Evolutionary conservation across 2,888 invertebrate genomes (phyloP), one percentile per base, ranked within the genome.

Genomic region (Parasteatoda lunata): DNA sequence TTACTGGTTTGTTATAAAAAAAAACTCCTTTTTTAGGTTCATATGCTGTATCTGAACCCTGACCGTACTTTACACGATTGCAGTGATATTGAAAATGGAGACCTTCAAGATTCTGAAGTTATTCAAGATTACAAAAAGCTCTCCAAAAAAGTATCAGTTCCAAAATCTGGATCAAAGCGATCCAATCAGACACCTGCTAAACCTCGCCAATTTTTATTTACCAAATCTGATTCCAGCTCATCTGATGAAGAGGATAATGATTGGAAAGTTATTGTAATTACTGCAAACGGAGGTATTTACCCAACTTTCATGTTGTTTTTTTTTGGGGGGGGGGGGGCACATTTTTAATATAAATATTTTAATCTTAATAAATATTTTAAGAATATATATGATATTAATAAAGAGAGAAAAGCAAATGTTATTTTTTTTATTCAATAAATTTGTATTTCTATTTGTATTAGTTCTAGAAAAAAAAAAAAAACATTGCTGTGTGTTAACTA

Each of bases 31-130:
- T 84, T 89, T 89, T 89, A 93, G 93, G 94, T 94, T 45, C 95
- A 95, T 91, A 93, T 96, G 92, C 92, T 96, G 91, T 96, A 95
- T 92, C 93, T 96, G 88, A 95, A 95, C 89, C 93, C 94, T 88
- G 95, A 94, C 91, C 96, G 96, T 91, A 94, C 94, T 64, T 93
- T 96, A 89, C 95, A 95, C 90, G 96, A 96, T 93, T 96, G 96
- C 92, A 94, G 94, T 88, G 95, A 95, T 91, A 93, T 96, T 91
- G 95, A 95, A 7, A 91, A 91, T 77, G 93, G 93, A 45, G 94
- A 94, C 88, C 92, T 94, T 84, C 95, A 94, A 88, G 95, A 96
- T 91, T 95, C 95, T 49, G 95, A 96, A 91, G 94, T 96, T 89
- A 95, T 96, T 64, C 95, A 95, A 91, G 95, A 96, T 92, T 96